These are phyloP conservation scores for Halichoerus grypus DNA, from an alignment of 2,113 vertebrate species.

Conservation along the genomic window DNA sequence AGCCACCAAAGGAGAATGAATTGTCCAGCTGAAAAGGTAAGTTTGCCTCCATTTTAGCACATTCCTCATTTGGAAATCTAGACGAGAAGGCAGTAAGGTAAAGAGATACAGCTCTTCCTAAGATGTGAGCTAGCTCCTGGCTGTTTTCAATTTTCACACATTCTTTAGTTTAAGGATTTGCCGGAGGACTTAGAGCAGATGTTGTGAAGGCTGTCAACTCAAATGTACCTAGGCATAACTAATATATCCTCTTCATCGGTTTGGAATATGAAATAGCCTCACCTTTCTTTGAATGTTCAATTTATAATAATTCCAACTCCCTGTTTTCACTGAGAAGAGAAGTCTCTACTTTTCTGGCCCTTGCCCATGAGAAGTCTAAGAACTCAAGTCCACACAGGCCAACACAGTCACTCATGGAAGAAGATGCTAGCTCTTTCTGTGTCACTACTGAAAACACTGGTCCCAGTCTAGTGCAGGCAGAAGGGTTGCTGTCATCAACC, in stretches of 20 bases:
- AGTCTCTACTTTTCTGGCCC: not conserved
- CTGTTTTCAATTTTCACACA: slow-evolving; percentile 10
- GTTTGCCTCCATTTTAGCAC: not conserved
- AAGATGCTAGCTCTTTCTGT: not conserved
- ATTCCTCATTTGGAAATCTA: not conserved
- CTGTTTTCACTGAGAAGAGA: not conserved
- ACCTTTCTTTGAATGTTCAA: slow-evolving; percentile 42
- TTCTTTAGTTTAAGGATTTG: slow-evolving; percentile 50
- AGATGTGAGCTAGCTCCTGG: slow-evolving; percentile 18
- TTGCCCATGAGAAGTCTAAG: not conserved
- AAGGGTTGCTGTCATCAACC: not conserved
- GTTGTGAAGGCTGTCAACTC: slow-evolving; percentile 40
- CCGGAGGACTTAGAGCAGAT: slow-evolving; percentile 41
- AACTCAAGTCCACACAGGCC: not conserved
- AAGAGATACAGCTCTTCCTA: not conserved
- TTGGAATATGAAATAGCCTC: slow-evolving; percentile 56
- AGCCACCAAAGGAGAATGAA: not conserved
- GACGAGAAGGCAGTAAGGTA: not conserved
- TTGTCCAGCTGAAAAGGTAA: not conserved
- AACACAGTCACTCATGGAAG: not conserved
- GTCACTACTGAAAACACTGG: not conserved
- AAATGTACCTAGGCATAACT: not conserved
- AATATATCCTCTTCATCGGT: slow-evolving; percentile 32
- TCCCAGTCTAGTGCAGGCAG: not conserved
- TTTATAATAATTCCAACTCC: not conserved